Evolutionary conservation across 2,888 invertebrate species (phyloP).

Genomic region (Apodemia zela): DNA sequence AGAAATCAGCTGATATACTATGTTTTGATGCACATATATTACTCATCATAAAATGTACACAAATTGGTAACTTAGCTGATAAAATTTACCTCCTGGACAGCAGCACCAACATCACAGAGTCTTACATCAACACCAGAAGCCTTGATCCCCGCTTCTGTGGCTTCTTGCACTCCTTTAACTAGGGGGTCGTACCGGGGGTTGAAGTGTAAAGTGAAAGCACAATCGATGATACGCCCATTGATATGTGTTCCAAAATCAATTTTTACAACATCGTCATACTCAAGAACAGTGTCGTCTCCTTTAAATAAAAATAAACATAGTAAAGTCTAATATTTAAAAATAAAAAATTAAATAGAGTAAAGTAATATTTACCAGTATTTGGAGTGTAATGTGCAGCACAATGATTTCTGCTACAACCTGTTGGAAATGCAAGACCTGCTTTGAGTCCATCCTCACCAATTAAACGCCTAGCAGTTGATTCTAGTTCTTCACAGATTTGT

Average conservation of each 20-base stretch:
- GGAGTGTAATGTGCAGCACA: slow-evolving; percentile 99
- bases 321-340: background rate
- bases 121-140: slow-evolving; percentile 98
- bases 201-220: slow-evolving; percentile 98
- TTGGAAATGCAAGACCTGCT: slow-evolving; percentile 97
- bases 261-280: slow-evolving; percentile 98
- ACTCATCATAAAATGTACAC: too few species aligned
- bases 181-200: slow-evolving; percentile 97
- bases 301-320: slow-evolving; percentile 16
- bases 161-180: slow-evolving; percentile 97
- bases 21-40: too few species aligned
- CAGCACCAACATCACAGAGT: slow-evolving; percentile 97
- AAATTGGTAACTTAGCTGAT: background rate
- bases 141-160: slow-evolving; percentile 98
- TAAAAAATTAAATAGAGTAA: background rate
- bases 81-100: slow-evolving; percentile 90
- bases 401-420: slow-evolving; percentile 98
- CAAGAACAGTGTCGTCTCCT: slow-evolving; percentile 95
- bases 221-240: slow-evolving; percentile 98
- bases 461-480: slow-evolving; percentile 92
- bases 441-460: slow-evolving; percentile 97
- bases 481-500: slow-evolving; percentile 97
- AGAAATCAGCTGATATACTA: too few species aligned
- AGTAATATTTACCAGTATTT: slow-evolving; percentile 86
- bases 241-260: slow-evolving; percentile 99